Conservation (phyloP, 2,797 vertebrate species). For the Lutjanus campechanus region DNA sequence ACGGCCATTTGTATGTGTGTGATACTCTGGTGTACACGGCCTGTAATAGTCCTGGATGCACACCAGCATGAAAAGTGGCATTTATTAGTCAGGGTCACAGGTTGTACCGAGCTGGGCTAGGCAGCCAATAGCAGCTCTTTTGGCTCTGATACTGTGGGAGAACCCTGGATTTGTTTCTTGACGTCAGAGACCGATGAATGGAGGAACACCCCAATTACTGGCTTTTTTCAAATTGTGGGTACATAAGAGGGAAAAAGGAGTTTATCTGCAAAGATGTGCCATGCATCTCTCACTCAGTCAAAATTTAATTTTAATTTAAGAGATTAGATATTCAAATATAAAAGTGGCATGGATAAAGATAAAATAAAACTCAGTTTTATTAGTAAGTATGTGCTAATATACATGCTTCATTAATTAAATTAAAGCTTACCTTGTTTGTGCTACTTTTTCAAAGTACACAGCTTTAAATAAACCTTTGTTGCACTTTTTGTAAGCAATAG, state of each 20-base stretch:
- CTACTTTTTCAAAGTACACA: too few species aligned
- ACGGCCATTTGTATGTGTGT: constrained; percentile 76
- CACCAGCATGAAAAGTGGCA: constrained; percentile 71
- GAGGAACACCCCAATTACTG: constrained; percentile 37
- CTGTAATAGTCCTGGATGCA: constrained; percentile 68
- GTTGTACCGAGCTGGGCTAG: constrained; percentile 42
- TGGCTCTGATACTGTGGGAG: constrained; percentile 63
- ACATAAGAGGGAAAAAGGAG: neutral
- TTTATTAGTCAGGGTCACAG: constrained; percentile 72
- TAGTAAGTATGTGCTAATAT: too few species aligned
- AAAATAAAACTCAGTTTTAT: too few species aligned
- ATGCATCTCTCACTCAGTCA: neutral
- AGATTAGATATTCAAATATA: too few species aligned
- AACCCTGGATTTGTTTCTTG: constrained; percentile 55
- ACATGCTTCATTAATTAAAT: too few species aligned
- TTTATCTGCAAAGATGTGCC: neutral
- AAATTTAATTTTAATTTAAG: too few species aligned
- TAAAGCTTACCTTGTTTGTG: too few species aligned
- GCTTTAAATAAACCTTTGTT: too few species aligned
- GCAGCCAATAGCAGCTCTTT: constrained; percentile 51
- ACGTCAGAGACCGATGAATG: constrained; percentile 51
- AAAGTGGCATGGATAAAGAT: too few species aligned
- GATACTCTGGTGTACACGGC: constrained; percentile 60
- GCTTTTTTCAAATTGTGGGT: constrained; percentile 20
- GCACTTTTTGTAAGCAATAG: too few species aligned